Conservation (phyloP, 2,113 vertebrate species). For the Martes martes region DNA sequence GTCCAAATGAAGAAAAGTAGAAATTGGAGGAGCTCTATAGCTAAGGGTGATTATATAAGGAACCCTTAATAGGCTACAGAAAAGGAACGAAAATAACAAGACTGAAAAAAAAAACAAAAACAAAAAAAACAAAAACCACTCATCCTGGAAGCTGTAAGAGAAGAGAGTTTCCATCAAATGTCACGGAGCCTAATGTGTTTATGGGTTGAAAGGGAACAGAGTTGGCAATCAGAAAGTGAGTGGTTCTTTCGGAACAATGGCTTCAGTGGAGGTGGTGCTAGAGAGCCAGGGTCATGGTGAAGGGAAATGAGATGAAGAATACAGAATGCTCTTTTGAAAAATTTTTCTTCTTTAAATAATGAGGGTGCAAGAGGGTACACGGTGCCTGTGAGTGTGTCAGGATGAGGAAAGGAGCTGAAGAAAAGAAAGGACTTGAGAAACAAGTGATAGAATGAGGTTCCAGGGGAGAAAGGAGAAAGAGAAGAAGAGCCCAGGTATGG, state of each 20-base stretch:
- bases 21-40: neutral
- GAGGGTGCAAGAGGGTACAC: neutral
- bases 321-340: neutral
- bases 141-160: neutral
- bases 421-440: neutral
- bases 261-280: neutral
- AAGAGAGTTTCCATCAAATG: neutral
- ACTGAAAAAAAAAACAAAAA: neutral
- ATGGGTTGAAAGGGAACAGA: neutral
- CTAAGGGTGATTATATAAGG: neutral
- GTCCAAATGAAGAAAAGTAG: neutral
- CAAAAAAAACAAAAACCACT: neutral
- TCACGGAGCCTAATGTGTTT: neutral
- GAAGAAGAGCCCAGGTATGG: neutral
- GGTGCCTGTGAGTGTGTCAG: neutral
- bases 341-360: neutral
- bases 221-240: neutral
- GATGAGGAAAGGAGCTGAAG: neutral
- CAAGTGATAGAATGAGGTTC: neutral
- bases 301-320: neutral
- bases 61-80: neutral
- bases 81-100: constrained; percentile 1
- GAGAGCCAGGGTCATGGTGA: neutral
- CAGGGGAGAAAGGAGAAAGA: neutral
- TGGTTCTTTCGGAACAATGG: neutral